Conservation (phyloP, 2,888 invertebrate genomes). For the Elmis aenea region DNA sequence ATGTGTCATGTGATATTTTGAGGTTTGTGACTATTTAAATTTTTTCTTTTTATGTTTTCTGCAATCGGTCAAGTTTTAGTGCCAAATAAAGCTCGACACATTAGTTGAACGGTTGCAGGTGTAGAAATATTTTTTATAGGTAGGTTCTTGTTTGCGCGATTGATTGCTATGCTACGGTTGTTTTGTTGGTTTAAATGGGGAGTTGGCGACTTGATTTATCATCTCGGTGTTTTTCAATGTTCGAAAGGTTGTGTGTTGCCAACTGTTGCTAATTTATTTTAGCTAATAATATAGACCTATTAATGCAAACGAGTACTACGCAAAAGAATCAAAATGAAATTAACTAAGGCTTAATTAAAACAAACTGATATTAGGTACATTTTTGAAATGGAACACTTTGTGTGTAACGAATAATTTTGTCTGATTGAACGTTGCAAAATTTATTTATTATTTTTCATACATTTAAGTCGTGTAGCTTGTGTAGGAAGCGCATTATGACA, state of each 20-base stretch:
- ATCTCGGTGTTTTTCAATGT: constrained; percentile 14
- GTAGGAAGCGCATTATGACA: too few relatives aligned
- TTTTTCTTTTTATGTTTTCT: constrained; percentile 14
- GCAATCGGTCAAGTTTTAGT: constrained; percentile 15
- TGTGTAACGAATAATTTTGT: too few relatives aligned
- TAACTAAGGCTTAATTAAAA: too few relatives aligned
- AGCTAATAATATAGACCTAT: not conserved
- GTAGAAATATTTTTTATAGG: constrained; percentile 19
- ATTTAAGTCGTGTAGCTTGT: too few relatives aligned
- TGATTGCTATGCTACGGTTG: constrained; percentile 9
- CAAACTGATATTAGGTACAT: too few relatives aligned
- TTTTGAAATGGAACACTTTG: too few relatives aligned
- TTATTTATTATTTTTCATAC: too few relatives aligned
- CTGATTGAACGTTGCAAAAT: constrained; percentile 12
- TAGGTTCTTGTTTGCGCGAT: constrained; percentile 13
- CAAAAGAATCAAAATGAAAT: too few relatives aligned
- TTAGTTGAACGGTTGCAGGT: constrained; percentile 12
- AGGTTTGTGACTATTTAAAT: constrained; percentile 41
- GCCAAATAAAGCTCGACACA: constrained; percentile 15
- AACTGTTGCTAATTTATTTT: constrained; percentile 27
- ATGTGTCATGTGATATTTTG: constrained; percentile 50
- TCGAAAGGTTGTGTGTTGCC: constrained; percentile 42
- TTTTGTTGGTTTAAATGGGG: constrained; percentile 7
- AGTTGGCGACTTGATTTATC: constrained; percentile 10
- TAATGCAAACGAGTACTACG: too few relatives aligned